Evolutionary conservation across 2,113 vertebrate species (phyloP), one percentile per base, ranked within the genome.

Genomic region (Ochotona princeps): DNA sequence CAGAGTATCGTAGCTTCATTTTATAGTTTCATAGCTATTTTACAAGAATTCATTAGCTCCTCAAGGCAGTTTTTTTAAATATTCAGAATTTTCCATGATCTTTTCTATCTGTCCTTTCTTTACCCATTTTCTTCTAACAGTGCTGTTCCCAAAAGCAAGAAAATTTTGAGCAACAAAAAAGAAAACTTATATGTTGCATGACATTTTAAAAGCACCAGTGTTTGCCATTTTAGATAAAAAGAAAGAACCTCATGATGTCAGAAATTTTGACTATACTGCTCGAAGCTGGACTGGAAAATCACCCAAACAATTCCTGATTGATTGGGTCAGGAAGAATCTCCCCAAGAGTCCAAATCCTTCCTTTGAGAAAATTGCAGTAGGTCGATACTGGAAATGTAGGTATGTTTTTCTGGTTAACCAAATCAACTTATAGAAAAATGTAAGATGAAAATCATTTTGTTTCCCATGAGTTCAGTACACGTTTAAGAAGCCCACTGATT

Each of bases 271-370:
- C 97, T 99, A 99, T 97, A 99, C 99, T 1, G 97, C 99, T 94
- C 99, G 99, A 93, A 99, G 99, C 97, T 99, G 99, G 99, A 99
- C 99, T 7, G 99, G 99, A 92, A 99, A 99, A 97, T 99, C 99
- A 61, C 99, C 99, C 4, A 99, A 99, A 96, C 99, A 99, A 96
- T 99, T 99, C 96, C 98, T 99, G 86, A 99, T 99, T 26, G 99
- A 99, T 97, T 99, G 99, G 99, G 99, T 99, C 96, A 97, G 99
- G 87, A 99, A 99, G 97, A 99, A 99, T 96, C 98, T 99, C 90
- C 99, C 99, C 0, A 99, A 99, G 96, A 99, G 99, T 95, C 99
- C 99, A 49, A 97, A 99, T 6, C 99, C 99, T 30, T 95, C 98
- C 88, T 99, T 99, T 91, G 98, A 99, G 95, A 99, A 99, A 96